A percentile compares a stretch with the other conserved stretches of the same genome.
Conservation (phyloP, 2,888 invertebrate genomes). For the Nemurella pictetii region DNA sequence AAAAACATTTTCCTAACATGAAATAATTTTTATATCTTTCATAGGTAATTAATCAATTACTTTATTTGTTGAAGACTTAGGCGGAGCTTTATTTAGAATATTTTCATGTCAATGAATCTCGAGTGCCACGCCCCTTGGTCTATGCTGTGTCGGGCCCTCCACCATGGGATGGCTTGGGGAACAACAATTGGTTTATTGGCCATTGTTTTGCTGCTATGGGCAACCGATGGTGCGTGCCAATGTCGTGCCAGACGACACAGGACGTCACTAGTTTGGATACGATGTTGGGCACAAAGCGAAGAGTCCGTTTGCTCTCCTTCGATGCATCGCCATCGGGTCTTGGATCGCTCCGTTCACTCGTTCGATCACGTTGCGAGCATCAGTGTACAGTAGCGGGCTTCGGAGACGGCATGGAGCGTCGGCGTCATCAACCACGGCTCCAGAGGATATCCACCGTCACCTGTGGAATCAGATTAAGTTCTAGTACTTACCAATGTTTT, state of each 20-base stretch:
- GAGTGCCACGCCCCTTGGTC: not conserved
- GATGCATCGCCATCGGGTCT: not conserved
- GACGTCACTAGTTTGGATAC: not conserved
- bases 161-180: not conserved
- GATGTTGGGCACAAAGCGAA: not conserved
- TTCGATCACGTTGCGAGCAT: not conserved
- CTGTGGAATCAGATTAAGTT: not conserved
- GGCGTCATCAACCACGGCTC: not conserved
- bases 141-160: not conserved
- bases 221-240: not conserved
- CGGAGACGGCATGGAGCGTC: not conserved
- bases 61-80: not conserved
- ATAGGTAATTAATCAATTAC: not conserved
- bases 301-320: not conserved
- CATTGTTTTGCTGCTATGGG: not conserved
- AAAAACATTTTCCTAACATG: not conserved
- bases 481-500: not conserved
- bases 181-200: not conserved
- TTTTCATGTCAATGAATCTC: conserved; percentile 41
- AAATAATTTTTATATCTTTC: not conserved
- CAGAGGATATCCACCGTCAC: not conserved
- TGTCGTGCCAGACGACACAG: not conserved
- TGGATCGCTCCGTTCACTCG: not conserved
- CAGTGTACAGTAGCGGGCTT: not conserved
- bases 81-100: conserved; percentile 2